Evolutionary conservation across 2,113 vertebrate species (phyloP).

Genomic region (Takifugu flavidus): DNA sequence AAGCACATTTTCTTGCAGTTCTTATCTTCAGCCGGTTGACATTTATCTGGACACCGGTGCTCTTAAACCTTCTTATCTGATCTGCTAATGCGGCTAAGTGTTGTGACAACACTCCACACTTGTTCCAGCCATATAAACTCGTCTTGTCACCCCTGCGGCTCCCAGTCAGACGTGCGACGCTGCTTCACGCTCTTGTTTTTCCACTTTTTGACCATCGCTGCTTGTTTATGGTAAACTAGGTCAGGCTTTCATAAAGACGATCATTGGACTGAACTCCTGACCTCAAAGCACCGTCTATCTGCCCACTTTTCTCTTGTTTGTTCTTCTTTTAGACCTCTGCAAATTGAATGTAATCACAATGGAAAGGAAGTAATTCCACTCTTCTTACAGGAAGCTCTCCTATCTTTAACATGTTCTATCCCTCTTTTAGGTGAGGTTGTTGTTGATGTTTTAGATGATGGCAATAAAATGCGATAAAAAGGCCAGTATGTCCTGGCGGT

Average conservation of each 20-base stretch:
- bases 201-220: too few species aligned
- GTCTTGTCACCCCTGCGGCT: background rate
- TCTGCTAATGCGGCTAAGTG: background rate
- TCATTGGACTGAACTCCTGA: too few species aligned
- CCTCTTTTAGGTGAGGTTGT: conserved; percentile 10
- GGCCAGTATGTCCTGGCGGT: background rate
- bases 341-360: too few species aligned
- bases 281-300: too few species aligned
- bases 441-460: conserved; percentile 13
- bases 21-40: too few species aligned
- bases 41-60: too few species aligned
- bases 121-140: background rate
- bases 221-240: too few species aligned
- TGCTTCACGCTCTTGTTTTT: conserved; percentile 2
- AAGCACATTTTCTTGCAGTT: too few species aligned
- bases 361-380: too few species aligned
- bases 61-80: too few species aligned
- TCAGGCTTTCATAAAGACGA: too few species aligned
- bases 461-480: conserved; percentile 33
- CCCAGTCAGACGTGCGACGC: background rate
- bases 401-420: conserved; percentile 23
- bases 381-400: conserved; percentile 54
- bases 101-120: background rate
- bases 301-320: background rate
- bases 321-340: too few species aligned